Evolutionary conservation across 2,113 vertebrate genomes (phyloP).

Genomic region (Tonatia bakeri): DNA sequence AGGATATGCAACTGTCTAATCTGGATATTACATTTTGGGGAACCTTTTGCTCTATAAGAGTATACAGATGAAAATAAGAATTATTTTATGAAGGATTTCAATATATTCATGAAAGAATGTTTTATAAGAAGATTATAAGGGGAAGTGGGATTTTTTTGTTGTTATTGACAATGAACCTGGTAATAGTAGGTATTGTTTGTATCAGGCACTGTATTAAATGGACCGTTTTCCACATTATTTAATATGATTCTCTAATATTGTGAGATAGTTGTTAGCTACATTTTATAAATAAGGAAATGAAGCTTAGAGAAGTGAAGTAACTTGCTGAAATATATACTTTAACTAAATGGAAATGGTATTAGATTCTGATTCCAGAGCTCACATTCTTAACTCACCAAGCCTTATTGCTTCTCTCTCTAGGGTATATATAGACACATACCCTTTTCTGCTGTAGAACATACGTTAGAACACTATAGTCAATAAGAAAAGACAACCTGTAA

Average conservation of each 20-base stretch:
- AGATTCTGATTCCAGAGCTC: neutral
- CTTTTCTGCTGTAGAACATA: neutral
- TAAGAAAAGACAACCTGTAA: neutral
- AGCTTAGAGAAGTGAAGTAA: neutral
- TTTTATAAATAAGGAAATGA: neutral
- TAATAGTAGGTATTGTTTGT: neutral
- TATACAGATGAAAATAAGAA: neutral
- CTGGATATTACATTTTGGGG: neutral
- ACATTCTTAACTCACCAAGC: neutral
- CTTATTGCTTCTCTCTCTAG: neutral
- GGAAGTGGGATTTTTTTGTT: neutral
- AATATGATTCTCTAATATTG: neutral
- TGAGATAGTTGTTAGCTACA: neutral
- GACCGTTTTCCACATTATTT: neutral
- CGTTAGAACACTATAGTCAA: neutral
- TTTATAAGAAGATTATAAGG: neutral
- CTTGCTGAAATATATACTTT: neutral
- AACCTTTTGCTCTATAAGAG: neutral
- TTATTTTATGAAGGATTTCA: neutral
- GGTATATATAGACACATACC: neutral
- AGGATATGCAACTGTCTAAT: neutral
- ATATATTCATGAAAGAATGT: conserved; percentile 2
- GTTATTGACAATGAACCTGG: neutral
- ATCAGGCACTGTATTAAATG: neutral
- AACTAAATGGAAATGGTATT: neutral